Evolutionary conservation across 2,797 vertebrate genomes (phyloP).

Genomic region (Mormyrus proboscirostris): DNA sequence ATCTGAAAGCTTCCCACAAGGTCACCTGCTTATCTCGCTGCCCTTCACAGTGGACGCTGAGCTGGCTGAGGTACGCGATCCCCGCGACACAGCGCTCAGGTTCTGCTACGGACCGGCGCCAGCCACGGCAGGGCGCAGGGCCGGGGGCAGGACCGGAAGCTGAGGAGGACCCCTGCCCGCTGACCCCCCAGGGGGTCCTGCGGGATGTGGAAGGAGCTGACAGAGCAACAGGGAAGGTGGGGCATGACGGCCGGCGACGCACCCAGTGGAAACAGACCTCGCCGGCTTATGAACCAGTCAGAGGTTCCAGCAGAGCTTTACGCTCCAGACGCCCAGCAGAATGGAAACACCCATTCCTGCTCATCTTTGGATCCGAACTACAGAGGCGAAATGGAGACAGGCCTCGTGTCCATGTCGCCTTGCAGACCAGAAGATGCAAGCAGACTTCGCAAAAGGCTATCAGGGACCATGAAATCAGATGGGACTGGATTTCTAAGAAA

Average conservation of each 20-base stretch:
- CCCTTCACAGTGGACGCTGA: constrained; percentile 28
- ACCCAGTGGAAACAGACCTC: neutral
- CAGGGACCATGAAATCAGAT: neutral
- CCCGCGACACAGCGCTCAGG: constrained; percentile 18
- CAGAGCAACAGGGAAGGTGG: neutral
- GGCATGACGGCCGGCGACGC: neutral
- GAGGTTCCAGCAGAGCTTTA: neutral
- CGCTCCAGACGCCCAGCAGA: neutral
- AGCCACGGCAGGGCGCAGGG: neutral
- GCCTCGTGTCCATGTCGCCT: neutral
- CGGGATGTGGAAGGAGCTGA: neutral
- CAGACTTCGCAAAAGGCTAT: neutral
- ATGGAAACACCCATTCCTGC: neutral
- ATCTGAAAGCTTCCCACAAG: neutral
- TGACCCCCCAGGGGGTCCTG: neutral
- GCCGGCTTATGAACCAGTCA: neutral
- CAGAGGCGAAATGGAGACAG: neutral
- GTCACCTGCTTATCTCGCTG: neutral
- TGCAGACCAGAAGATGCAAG: neutral
- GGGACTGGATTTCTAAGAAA: neutral
- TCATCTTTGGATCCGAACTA: neutral
- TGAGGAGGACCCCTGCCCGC: neutral
- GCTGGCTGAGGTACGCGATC: constrained; percentile 14
- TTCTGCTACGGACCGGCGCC: constrained; percentile 10
- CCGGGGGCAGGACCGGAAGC: neutral